Base-by-base conservation (phyloP, 2,888 invertebrate genomes). In the Anticlea derivata region DNA sequence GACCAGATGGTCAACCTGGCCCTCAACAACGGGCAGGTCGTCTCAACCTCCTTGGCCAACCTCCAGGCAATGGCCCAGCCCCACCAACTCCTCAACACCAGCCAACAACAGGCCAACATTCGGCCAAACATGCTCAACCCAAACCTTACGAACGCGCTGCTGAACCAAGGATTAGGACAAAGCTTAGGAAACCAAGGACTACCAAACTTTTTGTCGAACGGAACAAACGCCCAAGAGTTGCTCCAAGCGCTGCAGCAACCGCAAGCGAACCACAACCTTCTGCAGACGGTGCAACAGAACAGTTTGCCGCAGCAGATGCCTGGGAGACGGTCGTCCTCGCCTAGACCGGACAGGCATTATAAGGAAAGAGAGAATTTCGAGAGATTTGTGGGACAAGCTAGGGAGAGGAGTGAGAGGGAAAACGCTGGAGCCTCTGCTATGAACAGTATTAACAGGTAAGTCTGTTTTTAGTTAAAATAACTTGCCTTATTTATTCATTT, bases 21-120 rank as follows among this genome's bases (percentile, higher is more conserved):
- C 3, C 92, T 96, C 59, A 95, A 95, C 81, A 96, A 96, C 80
- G 96, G 96, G 22, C 96, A 96, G 88, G 95, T 96, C 31, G 94
- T 96, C 12, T 95, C 96, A 23, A 96, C 96, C 17, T 96, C 96
- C 5, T 83, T 96, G 54, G 95, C 95, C 62, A 96, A 95, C 79
- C 92, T 95, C 51, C 94, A 95, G 83, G 94, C 94, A 46, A 93
- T 95, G 92, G 94, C 94, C 20, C 94, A 94, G 73, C 94, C 94
- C 4, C 95, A 94, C 77, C 93, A 93, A 67, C 88, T 93, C 51
- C 83, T 93, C 51, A 92, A 92, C 70, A 91, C 92, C 59, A 93
- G 94, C 53, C 88, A 92, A 55, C 88, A 86, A 52, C 68, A 76
- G 13, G 60, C 82, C 46, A 88, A 83, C 72, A 87, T 90, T 60